phyloP scores from a whole-genome alignment of 2,113 vertebrate species.

The Pelobates fuscus region DNA sequence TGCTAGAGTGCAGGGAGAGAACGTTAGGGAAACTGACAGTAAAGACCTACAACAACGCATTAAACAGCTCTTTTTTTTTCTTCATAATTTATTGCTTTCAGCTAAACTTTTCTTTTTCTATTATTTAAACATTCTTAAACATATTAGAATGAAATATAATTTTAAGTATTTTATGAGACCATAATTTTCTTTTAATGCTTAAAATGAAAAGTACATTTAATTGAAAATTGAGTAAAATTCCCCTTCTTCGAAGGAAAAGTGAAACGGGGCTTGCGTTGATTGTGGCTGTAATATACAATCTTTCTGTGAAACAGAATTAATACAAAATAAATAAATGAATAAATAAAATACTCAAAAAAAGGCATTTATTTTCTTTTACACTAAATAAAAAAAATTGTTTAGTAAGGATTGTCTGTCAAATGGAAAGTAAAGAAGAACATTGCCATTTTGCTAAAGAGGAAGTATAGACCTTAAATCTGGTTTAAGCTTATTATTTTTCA shows the following conservation, averaged over 20 bases:
- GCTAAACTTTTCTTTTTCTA: too few relatives aligned
- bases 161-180: too few relatives aligned
- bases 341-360: conserved; percentile 1
- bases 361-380: conserved; percentile 50
- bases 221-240: neutral
- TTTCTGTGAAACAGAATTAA: neutral
- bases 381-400: conserved; percentile 52
- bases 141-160: too few relatives aligned
- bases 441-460: conserved; percentile 53
- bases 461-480: conserved; percentile 50
- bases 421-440: conserved; percentile 53
- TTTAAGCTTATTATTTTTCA: conserved; percentile 56
- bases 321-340: neutral
- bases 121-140: too few relatives aligned
- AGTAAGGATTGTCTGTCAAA: conserved; percentile 35
- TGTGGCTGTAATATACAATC: neutral
- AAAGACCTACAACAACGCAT: too few relatives aligned
- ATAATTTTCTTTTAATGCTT: neutral
- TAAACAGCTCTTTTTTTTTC: too few relatives aligned
- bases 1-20: too few relatives aligned
- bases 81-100: too few relatives aligned
- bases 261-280: neutral
- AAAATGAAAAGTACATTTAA: neutral
- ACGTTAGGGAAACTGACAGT: too few relatives aligned
- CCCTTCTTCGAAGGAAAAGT: too few relatives aligned